phyloP scores from a whole-genome alignment of 2,888 invertebrate species.

The Scaptomyza tumidula region DNA sequence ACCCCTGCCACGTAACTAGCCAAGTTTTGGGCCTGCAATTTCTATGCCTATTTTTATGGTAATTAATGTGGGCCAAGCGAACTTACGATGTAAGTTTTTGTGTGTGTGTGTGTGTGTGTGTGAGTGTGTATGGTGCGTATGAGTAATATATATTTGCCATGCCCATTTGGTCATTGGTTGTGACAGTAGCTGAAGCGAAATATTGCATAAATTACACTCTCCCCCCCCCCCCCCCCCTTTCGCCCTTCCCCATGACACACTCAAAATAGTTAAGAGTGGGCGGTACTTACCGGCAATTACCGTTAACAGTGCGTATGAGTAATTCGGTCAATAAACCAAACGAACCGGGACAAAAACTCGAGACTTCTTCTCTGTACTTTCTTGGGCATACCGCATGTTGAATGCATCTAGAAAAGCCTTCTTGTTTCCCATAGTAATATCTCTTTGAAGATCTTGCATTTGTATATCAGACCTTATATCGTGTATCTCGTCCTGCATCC shows the following conservation, averaged over 20 bases:
- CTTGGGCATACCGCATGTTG: no score
- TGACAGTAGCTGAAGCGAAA: conserved; percentile 38
- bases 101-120: conserved; percentile 26
- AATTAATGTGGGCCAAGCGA: conserved; percentile 72
- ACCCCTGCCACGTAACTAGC: not conserved
- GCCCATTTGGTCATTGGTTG: conserved; percentile 24
- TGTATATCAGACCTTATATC: no score
- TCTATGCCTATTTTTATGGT: conserved; percentile 67
- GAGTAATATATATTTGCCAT: conserved; percentile 58
- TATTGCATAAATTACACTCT: conserved; percentile 41
- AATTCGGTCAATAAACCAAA: conserved; percentile 27
- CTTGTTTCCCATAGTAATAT: no score
- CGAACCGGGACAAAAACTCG: not conserved
- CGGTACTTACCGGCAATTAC: conserved; percentile 33
- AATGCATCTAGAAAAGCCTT: no score
- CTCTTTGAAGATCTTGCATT: no score
- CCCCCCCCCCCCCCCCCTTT: not conserved
- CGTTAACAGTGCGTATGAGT: conserved; percentile 56
- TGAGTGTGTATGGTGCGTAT: conserved; percentile 50
- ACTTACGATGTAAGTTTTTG: no score
- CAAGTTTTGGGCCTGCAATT: conserved; percentile 31
- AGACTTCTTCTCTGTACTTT: no score
- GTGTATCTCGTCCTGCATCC: no score
- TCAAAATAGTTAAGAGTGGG: not conserved
- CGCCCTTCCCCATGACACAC: not conserved